These are phyloP conservation scores for Regulus satrapa DNA, from an alignment of 2,113 vertebrate species.

Conservation along the genomic window DNA sequence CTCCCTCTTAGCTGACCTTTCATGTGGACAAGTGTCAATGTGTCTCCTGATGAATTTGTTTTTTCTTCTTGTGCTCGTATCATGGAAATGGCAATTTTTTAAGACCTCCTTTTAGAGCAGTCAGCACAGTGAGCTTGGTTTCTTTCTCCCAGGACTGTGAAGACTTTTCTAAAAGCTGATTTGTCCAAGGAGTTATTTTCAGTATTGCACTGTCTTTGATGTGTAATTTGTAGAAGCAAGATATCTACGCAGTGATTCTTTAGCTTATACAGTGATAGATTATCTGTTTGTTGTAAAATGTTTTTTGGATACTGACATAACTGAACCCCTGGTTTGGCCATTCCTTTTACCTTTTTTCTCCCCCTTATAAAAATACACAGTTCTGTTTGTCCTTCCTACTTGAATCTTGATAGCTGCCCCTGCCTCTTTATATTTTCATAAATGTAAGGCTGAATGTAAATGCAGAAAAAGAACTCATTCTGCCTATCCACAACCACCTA, in stretches of 20 bases:
- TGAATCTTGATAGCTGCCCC: neutral
- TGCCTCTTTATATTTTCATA: neutral
- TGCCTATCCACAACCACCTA: neutral
- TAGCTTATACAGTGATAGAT: neutral
- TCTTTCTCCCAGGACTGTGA: neutral
- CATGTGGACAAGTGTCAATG: neutral
- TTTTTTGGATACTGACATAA: neutral
- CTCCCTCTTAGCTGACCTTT: neutral
- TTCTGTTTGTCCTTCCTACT: neutral
- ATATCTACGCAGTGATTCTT: neutral
- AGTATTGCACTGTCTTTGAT: neutral
- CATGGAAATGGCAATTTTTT: neutral
- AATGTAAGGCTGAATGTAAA: neutral
- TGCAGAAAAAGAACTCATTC: neutral
- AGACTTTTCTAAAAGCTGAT: neutral
- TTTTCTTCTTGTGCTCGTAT: neutral
- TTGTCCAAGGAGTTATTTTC: neutral
- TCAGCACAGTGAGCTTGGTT: neutral
- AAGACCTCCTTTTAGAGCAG: neutral
- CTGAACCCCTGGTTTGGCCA: neutral
- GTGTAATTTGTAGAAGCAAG: neutral
- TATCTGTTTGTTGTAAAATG: neutral
- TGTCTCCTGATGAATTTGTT: neutral
- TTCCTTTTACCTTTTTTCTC: neutral
- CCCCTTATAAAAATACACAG: accelerated